Percentiles rank a stretch among this genome's conserved stretches.
Evolutionary conservation across 2,888 invertebrate species (phyloP).

Genomic region (Byasa hedistus): DNA sequence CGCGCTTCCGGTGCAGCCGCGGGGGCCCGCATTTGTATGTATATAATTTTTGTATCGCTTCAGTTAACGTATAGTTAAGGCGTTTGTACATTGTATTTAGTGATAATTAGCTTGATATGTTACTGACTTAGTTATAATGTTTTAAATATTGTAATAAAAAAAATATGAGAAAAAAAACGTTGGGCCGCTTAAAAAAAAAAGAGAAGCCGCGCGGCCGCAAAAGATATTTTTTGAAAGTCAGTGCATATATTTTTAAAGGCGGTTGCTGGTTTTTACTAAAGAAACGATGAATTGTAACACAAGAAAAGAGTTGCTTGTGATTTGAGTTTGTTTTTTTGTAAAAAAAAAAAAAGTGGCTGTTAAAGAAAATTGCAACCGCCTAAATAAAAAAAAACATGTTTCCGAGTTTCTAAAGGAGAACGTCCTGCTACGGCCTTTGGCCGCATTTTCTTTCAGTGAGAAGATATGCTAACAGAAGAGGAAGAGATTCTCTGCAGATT

Average conservation of each 20-base stretch:
- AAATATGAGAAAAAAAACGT: slow-evolving; percentile 29
- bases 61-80: slow-evolving; percentile 39
- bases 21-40: too few species aligned
- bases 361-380: slow-evolving; percentile 61
- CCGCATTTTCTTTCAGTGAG: slow-evolving; percentile 32
- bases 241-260: slow-evolving; percentile 59
- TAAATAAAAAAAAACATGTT: slow-evolving; percentile 55
- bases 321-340: slow-evolving; percentile 46
- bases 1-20: too few species aligned
- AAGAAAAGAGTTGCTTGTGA: slow-evolving; percentile 71
- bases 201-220: slow-evolving; percentile 43
- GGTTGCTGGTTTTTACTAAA: slow-evolving; percentile 47
- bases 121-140: slow-evolving; percentile 47
- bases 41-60: slow-evolving; percentile 30
- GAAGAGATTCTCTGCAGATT: too few species aligned
- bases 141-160: slow-evolving; percentile 32
- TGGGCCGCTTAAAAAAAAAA: slow-evolving; percentile 45
- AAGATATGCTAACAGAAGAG: background rate
- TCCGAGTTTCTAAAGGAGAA: slow-evolving; percentile 47
- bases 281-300: slow-evolving; percentile 60
- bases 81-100: slow-evolving; percentile 46
- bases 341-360: slow-evolving; percentile 56
- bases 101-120: slow-evolving; percentile 44
- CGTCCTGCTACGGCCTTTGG: slow-evolving; percentile 37
- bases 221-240: slow-evolving; percentile 72